Base-by-base conservation (phyloP, 2,113 vertebrate species). In the Hipposideros armiger region DNA sequence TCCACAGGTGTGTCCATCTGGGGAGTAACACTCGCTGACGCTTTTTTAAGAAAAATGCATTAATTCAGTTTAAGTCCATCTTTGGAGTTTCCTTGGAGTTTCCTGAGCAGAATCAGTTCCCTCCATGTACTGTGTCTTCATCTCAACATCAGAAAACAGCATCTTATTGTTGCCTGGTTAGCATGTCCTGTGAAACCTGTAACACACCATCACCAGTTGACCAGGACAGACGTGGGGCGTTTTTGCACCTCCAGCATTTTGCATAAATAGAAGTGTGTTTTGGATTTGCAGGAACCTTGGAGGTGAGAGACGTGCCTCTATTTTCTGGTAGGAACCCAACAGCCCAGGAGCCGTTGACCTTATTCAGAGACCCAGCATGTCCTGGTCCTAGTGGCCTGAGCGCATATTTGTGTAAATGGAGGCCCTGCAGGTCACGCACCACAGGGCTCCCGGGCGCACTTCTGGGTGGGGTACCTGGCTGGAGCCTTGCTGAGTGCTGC, bases 381-480 rank as follows among this genome's bases (percentile, higher is more conserved):
- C 62, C 62, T 50, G 52, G 56, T 42, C 45, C 82, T 8, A 6
- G 26, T 30, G 72, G 19, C 10, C 64, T 26, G 22, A 45, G 40
- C 28, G 17, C 24, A 15, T 36, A 30, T 32, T 74, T 62, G 11
- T 82, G 22, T 14, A 19, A 26, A 36, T 0, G 5, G 54, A n/a
- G 47, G 10, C 76, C 73, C 47, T 1, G 3, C 14, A 0, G 9
- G 13, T 22, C 50, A 26, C 22, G 0, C 0, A 11, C 19, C 42
- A 16, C 20, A 0, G 0, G 5, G 16, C 64, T 45, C 22, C 4
- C 1, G 32, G 36, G 50, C 77, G 22, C 19, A 3, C 8, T 17
- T 28, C 17, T 4, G 2, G 20, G 40, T 28, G 0, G 13, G 7
- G 45, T 2, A 17, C 56, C 76, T 60, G 0, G 3, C 14, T 32